phyloP scores from a whole-genome alignment of 2,113 vertebrate species.

The Rhinopithecus roxellana region DNA sequence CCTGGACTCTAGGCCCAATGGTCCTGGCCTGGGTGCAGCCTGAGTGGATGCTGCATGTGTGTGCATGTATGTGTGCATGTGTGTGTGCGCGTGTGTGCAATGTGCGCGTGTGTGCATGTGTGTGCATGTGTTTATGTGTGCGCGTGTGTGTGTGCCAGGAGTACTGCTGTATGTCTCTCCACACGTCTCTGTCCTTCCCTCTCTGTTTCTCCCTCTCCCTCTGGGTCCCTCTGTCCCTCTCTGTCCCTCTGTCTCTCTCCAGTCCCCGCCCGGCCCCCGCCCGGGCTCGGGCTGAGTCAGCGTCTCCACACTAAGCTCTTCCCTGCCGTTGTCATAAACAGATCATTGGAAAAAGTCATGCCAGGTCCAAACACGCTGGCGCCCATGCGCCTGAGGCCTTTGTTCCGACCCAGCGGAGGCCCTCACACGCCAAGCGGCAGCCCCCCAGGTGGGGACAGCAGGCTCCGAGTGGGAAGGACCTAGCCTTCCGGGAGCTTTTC shows the following conservation, averaged over 20 bases:
- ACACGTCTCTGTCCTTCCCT: background rate
- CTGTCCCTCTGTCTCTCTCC: background rate
- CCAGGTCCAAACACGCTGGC: constrained; percentile 69
- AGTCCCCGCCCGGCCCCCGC: background rate
- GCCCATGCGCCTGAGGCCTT: constrained; percentile 49
- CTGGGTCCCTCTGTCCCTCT: background rate
- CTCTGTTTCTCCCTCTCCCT: background rate
- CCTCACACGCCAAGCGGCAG: background rate
- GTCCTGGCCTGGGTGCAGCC: background rate
- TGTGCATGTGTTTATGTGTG: background rate
- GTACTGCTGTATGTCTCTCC: background rate
- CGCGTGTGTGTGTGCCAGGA: background rate
- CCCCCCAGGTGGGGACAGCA: background rate
- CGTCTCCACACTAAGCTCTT: constrained; percentile 55
- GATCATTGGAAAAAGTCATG: background rate
- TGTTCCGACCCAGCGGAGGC: constrained; percentile 59
- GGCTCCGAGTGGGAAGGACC: background rate
- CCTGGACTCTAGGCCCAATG: background rate
- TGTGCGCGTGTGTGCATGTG: too few species aligned
- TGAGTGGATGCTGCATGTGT: accelerated
- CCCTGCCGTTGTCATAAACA: constrained; percentile 66
- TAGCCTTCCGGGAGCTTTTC: too few species aligned
- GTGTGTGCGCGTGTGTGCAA: too few species aligned
- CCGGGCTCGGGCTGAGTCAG: constrained; percentile 54
- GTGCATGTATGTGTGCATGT: background rate